phyloP scores from a whole-genome alignment of 2,113 vertebrate genomes.

The Sphaerodactylus townsendi region DNA sequence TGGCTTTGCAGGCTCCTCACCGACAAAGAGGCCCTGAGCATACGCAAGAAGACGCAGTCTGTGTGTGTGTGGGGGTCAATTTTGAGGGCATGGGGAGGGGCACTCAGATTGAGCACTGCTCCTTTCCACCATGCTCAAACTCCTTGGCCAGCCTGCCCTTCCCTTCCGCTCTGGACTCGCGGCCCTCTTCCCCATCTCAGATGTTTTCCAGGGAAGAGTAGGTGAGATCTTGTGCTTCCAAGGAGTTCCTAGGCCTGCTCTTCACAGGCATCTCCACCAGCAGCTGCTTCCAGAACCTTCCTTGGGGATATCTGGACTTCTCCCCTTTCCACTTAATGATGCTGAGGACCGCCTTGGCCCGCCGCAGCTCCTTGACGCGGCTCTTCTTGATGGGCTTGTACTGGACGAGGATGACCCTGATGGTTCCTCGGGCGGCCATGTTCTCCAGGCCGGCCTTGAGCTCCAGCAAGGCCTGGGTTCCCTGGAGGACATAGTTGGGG shows the following conservation, averaged over 20 bases:
- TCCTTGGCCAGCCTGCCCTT: neutral
- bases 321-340: conserved; percentile 95
- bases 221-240: conserved; percentile 50
- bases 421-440: conserved; percentile 86
- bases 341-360: conserved; percentile 82
- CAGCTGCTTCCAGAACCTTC: conserved; percentile 93
- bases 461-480: conserved; percentile 95
- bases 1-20: neutral
- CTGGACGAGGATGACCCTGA: conserved; percentile 93
- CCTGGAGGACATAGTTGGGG: conserved; percentile 86
- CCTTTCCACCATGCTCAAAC: neutral
- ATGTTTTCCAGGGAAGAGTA: conserved; percentile 60
- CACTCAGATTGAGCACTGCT: conserved; percentile 10
- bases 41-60: neutral
- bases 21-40: neutral
- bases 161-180: neutral
- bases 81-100: neutral
- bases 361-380: conserved; percentile 89
- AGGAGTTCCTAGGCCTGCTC: conserved; percentile 58
- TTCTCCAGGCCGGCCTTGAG: conserved; percentile 91
- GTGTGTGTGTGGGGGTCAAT: accelerated
- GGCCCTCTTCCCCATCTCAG: conserved; percentile 17
- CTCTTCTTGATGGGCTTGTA: conserved; percentile 83
- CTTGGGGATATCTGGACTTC: conserved; percentile 83
- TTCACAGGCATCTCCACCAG: conserved; percentile 87